Conservation (phyloP, 2,888 invertebrate species). For the Nephrotoma guestfalica region DNA sequence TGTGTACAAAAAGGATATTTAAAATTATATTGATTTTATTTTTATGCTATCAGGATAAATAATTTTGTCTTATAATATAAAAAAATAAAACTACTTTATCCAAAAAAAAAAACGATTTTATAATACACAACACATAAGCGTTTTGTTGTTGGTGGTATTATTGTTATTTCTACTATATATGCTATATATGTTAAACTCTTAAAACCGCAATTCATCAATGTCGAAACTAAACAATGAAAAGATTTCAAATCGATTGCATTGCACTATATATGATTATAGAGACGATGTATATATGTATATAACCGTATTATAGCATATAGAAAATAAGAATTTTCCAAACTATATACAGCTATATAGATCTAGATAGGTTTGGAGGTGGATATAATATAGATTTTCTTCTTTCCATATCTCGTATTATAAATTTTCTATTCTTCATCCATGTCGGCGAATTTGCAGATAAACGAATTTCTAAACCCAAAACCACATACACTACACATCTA, state of each 20-base stretch:
- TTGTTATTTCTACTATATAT: background rate
- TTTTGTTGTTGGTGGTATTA: background rate
- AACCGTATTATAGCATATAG: background rate
- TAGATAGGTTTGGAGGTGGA: background rate
- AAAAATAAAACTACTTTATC: constrained; percentile 4
- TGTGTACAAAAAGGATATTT: background rate
- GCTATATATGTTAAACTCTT: constrained; percentile 19
- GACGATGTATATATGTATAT: background rate
- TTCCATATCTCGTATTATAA: background rate
- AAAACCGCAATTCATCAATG: constrained; percentile 33
- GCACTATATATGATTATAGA: constrained; percentile 2
- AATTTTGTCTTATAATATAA: constrained; percentile 1
- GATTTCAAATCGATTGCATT: constrained; percentile 12
- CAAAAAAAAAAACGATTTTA: background rate
- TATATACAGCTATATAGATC: background rate
- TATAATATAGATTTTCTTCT: background rate
- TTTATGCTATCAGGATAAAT: background rate
- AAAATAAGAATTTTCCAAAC: background rate
- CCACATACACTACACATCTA: background rate
- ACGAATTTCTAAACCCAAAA: constrained; percentile 1
- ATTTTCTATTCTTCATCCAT: constrained; percentile 1
- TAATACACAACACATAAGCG: background rate
- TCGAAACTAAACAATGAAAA: constrained; percentile 17
- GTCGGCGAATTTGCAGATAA: constrained; percentile 2
- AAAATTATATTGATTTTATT: background rate